phyloP scores from a whole-genome alignment of 2,797 vertebrate species.

The Geotrypetes seraphini region DNA sequence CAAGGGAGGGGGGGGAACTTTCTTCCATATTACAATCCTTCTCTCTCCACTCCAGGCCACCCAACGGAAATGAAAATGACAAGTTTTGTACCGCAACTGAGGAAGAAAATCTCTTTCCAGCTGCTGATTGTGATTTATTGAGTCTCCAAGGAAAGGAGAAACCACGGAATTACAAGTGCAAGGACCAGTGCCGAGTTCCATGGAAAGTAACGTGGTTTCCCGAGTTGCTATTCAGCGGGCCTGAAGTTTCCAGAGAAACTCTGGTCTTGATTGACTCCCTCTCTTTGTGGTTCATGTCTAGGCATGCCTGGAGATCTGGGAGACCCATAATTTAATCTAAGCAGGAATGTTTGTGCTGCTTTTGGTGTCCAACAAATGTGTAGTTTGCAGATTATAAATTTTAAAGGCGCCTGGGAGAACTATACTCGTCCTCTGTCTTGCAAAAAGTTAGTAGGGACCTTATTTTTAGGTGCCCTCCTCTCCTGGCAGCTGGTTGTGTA shows the following conservation, averaged over 20 bases:
- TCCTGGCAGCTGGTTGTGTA: too few species aligned
- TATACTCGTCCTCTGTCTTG: too few species aligned
- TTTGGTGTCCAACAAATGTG: constrained; percentile 19
- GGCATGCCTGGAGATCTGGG: constrained; percentile 53
- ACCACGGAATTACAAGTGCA: not conserved
- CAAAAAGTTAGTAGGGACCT: too few species aligned
- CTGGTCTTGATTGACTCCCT: constrained; percentile 9
- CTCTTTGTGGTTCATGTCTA: constrained; percentile 37
- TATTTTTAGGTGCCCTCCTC: too few species aligned
- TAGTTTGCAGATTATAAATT: too few species aligned
- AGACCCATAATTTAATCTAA: constrained; percentile 52
- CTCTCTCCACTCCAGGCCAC: constrained; percentile 10
- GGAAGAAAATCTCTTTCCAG: too few species aligned
- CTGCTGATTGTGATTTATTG: too few species aligned
- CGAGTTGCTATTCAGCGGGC: constrained; percentile 24
- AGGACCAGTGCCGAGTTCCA: not conserved
- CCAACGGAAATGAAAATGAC: not conserved
- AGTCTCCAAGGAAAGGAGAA: too few species aligned
- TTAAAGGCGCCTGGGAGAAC: too few species aligned
- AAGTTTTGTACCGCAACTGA: too few species aligned
- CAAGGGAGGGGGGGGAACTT: too few species aligned
- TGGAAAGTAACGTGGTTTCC: constrained; percentile 24
- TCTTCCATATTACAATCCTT: too few species aligned
- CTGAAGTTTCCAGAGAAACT: constrained; percentile 59
- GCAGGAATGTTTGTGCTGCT: constrained; percentile 40